Conservation (phyloP, 2,113 vertebrate species). For the Syrrhaptes paradoxus region DNA sequence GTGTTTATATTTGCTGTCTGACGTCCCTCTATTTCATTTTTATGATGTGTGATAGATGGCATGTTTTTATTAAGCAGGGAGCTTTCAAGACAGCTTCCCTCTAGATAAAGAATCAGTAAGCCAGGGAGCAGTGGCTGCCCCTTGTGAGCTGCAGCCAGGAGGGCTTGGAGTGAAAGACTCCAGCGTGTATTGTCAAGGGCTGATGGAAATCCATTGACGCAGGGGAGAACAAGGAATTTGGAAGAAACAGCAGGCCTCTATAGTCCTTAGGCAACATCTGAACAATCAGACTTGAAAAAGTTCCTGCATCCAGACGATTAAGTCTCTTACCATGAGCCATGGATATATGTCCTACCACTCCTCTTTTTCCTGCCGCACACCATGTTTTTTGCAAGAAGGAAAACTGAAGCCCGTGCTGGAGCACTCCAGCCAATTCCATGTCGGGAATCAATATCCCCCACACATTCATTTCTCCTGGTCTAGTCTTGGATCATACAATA, state of each 20-base stretch:
- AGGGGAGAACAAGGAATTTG: neutral
- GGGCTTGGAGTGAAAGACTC: neutral
- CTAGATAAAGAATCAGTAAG: neutral
- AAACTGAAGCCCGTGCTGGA: neutral
- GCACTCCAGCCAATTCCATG: neutral
- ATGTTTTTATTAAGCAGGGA: neutral
- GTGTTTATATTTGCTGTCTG: constrained; percentile 11
- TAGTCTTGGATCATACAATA: neutral
- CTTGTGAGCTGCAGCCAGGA: neutral
- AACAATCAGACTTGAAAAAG: neutral
- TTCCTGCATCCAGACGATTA: neutral
- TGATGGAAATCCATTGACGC: neutral
- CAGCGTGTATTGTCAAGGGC: neutral
- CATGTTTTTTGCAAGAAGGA: neutral
- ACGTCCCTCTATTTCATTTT: neutral
- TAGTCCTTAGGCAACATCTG: neutral
- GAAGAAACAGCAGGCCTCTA: neutral
- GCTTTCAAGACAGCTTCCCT: neutral
- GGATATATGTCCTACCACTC: too few relatives aligned
- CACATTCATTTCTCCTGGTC: neutral
- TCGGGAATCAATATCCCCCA: neutral
- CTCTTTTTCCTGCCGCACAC: neutral
- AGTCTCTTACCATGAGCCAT: neutral
- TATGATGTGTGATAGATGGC: neutral
- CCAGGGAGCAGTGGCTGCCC: neutral